phyloP scores from a whole-genome alignment of 1,140 invertebrate species.

The Trissolcus basalis region DNA sequence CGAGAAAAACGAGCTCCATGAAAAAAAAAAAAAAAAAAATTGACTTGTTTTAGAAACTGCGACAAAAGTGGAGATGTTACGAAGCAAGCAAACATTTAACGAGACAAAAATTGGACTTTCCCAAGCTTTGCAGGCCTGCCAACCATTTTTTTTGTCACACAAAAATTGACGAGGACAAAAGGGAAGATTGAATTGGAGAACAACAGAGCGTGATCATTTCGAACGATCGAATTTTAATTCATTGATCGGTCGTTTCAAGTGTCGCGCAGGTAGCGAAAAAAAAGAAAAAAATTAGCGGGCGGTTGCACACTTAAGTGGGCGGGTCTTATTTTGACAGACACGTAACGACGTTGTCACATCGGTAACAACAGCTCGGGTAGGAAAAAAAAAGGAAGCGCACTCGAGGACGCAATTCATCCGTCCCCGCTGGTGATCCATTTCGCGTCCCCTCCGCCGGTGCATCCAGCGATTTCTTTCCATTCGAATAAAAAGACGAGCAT shows the following conservation, averaged over 20 bases:
- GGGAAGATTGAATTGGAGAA: too few relatives aligned
- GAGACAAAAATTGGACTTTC: too few relatives aligned
- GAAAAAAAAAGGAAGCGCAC: constrained; percentile 6
- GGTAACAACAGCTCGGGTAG: constrained; percentile 4
- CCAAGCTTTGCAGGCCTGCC: too few relatives aligned
- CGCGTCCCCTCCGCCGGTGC: constrained; percentile 4
- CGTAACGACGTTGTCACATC: constrained; percentile 16
- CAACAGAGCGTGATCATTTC: too few relatives aligned
- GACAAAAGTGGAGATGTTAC: too few relatives aligned
- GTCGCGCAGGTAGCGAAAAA: constrained; percentile 6
- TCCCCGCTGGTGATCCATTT: constrained; percentile 34
- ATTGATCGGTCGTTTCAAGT: background rate
- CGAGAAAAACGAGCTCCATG: background rate
- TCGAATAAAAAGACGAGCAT: constrained; percentile 41
- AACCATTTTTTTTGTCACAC: too few relatives aligned
- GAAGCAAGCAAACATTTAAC: too few relatives aligned
- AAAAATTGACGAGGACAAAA: too few relatives aligned
- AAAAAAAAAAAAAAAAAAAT: too few relatives aligned
- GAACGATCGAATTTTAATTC: too few relatives aligned
- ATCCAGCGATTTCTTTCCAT: constrained; percentile 20
- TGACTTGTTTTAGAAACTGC: too few relatives aligned
- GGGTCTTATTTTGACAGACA: constrained; percentile 23
- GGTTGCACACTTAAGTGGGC: constrained; percentile 4
- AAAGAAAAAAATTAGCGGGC: background rate
- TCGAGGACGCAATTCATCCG: constrained; percentile 16